phyloP scores from a whole-genome alignment of 2,888 invertebrate species.

The Frankliniella intonsa region DNA sequence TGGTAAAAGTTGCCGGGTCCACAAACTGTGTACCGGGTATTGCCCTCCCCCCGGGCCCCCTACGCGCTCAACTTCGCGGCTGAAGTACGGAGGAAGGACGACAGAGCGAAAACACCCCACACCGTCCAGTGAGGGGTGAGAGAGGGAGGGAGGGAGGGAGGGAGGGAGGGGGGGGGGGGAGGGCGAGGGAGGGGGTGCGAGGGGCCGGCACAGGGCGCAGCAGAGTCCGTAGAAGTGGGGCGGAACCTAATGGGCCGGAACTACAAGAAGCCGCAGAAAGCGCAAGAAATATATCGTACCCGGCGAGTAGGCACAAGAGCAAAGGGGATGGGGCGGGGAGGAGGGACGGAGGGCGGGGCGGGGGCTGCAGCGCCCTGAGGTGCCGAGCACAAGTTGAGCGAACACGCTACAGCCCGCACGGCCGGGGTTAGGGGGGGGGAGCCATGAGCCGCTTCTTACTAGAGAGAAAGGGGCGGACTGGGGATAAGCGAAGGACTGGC shows the following conservation, averaged over 20 bases:
- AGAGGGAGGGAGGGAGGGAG: not conserved
- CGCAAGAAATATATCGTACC: conserved; percentile 10
- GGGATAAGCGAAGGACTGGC: no score
- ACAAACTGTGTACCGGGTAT: no score
- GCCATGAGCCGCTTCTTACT: no score
- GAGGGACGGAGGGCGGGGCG: not conserved
- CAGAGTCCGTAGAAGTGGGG: not conserved
- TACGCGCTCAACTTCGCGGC: not conserved
- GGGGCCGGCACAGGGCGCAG: not conserved
- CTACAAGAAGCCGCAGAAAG: conserved; percentile 10
- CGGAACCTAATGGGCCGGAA: conserved; percentile 17
- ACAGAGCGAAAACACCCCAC: not conserved
- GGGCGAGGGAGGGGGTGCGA: not conserved
- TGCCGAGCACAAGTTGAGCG: no score
- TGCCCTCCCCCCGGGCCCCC: no score
- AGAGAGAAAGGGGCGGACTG: no score
- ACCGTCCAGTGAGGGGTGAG: not conserved
- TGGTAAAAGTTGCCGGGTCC: no score
- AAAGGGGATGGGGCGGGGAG: not conserved
- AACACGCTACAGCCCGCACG: no score
- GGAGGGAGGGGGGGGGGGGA: not conserved
- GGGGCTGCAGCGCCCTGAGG: no score
- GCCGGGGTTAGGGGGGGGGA: no score
- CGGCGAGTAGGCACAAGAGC: not conserved
- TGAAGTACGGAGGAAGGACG: not conserved